Percentiles rank a stretch among this genome's conserved stretches.
Evolutionary conservation across 1,140 invertebrate genomes (phyloP).

Genomic region (Solenopsis invicta): DNA sequence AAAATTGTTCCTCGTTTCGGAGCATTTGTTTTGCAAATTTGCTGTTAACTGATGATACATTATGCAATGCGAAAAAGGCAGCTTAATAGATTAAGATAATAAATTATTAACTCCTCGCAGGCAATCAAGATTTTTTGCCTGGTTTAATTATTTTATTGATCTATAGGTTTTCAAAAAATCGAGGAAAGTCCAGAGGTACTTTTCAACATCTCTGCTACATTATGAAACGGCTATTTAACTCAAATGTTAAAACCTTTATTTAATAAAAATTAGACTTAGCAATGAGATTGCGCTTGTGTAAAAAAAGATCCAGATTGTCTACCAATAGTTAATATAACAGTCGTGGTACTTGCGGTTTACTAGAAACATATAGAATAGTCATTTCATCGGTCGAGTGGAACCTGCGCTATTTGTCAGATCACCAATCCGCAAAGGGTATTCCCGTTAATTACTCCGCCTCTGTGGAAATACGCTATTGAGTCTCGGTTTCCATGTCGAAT

Average conservation of each 20-base stretch:
- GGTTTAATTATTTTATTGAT: no score
- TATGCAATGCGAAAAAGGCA: background rate
- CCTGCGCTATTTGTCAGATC: constrained; percentile 17
- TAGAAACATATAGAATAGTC: background rate
- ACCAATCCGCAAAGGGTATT: constrained; percentile 33
- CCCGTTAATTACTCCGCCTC: constrained; percentile 42
- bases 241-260: no score
- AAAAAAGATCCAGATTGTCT: no score
- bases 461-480: background rate
- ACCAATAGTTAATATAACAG: background rate
- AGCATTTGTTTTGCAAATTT: background rate
- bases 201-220: no score
- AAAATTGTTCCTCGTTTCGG: background rate
- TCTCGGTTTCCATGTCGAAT: constrained; percentile 32
- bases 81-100: background rate
- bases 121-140: no score
- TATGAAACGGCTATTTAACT: no score
- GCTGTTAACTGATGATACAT: background rate
- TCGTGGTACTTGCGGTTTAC: background rate
- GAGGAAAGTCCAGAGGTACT: no score
- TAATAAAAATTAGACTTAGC: no score
- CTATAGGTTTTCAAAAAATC: no score
- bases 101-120: no score
- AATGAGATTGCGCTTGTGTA: no score
- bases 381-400: background rate